These are phyloP conservation scores for Hypomesus transpacificus DNA, from an alignment of 2,113 vertebrate genomes.

Conservation along the genomic window DNA sequence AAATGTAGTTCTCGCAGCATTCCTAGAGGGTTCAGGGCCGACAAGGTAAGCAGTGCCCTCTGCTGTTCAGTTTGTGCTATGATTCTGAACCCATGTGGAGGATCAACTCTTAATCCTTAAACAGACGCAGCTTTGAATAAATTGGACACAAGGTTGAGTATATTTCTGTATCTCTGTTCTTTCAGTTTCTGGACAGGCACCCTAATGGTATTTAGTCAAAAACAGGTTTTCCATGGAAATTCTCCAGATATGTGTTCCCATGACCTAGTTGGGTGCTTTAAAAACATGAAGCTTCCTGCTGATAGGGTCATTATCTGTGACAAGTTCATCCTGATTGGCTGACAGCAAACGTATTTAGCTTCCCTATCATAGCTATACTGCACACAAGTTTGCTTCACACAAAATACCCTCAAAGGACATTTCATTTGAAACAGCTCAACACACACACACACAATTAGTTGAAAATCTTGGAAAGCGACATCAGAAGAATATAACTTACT, in stretches of 20 bases:
- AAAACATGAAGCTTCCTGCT: conserved; percentile 42
- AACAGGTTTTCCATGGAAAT: no score
- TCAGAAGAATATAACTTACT: conserved; percentile 75
- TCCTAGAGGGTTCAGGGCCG: not conserved
- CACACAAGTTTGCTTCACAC: not conserved
- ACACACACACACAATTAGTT: not conserved
- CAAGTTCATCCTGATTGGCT: conserved; percentile 25
- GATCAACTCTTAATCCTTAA: not conserved
- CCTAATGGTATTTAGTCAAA: no score
- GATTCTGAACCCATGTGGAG: not conserved
- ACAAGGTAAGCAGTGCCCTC: not conserved
- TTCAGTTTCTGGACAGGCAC: no score
- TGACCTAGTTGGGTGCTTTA: not conserved
- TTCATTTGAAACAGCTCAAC: not conserved
- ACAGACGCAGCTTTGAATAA: not conserved
- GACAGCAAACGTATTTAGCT: no score
- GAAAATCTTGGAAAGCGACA: no score
- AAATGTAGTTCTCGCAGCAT: no score
- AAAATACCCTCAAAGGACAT: not conserved
- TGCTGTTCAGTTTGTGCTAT: conserved; percentile 7
- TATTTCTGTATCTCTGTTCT: no score
- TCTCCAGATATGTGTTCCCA: conserved; percentile 1
- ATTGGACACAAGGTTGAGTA: not conserved
- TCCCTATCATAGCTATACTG: no score
- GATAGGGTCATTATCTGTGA: conserved; percentile 23